A percentile compares a stretch with the other conserved stretches of the same genome.
These are phyloP conservation scores for Leptestheria dahalacensis DNA, from an alignment of 1,140 invertebrate species.

Conservation along the genomic window DNA sequence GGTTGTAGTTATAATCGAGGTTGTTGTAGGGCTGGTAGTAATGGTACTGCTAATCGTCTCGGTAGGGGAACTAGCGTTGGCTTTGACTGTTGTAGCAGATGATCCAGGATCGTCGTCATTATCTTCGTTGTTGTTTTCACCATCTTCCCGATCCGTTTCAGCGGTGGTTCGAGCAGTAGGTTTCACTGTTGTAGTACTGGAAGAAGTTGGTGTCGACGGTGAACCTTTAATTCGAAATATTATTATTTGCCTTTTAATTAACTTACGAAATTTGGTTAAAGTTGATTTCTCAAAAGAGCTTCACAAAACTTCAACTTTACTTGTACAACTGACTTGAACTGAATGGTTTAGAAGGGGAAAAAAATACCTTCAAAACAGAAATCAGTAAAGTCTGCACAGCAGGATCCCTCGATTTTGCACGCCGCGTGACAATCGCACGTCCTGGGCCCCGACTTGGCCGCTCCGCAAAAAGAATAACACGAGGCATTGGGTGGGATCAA, in stretches of 20 bases:
- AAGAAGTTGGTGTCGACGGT: no score
- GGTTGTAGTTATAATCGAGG: background rate
- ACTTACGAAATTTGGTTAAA: no score
- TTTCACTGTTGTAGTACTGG: background rate
- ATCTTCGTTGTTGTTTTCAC: background rate
- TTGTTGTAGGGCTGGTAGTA: background rate
- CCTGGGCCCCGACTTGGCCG: background rate
- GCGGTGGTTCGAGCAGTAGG: background rate
- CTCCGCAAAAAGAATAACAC: background rate
- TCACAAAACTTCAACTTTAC: no score
- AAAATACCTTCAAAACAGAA: conserved; percentile 30
- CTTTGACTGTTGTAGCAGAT: background rate
- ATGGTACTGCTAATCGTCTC: no score
- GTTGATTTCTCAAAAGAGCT: no score
- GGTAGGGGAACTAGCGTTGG: no score
- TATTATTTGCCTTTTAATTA: no score
- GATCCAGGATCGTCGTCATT: background rate
- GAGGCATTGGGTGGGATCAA: background rate
- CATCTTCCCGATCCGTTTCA: background rate
- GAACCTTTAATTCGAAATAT: no score
- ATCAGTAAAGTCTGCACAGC: conserved; percentile 32
- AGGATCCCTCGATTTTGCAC: conserved; percentile 29
- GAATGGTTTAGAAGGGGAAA: background rate
- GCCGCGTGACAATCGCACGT: conserved; percentile 30
- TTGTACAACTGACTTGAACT: no score